Percentiles rank a stretch among this genome's conserved stretches.
Conservation (phyloP, 2,888 invertebrate genomes). For the Miltochrista miniata region DNA sequence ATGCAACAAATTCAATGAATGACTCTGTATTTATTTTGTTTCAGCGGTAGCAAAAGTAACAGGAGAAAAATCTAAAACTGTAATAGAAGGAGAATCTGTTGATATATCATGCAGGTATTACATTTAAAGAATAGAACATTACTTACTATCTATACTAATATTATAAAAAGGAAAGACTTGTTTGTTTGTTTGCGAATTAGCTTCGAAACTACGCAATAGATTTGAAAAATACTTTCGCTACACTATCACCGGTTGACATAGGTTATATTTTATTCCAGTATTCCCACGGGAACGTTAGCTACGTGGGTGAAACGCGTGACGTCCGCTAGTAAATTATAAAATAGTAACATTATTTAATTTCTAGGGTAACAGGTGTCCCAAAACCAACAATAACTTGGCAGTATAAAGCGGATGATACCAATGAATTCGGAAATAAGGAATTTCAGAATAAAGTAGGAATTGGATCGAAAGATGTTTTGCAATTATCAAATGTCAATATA, state of each 20-base stretch:
- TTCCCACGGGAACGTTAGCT: too few relatives aligned
- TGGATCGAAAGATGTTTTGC: constrained; percentile 2
- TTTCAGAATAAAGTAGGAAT: background rate
- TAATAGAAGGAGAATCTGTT: constrained; percentile 1
- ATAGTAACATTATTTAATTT: background rate
- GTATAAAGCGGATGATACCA: constrained; percentile 3
- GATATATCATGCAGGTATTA: constrained; percentile 18
- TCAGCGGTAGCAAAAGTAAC: constrained; percentile 18
- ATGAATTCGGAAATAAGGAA: too few relatives aligned
- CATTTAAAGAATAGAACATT: too few relatives aligned
- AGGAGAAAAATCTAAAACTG: constrained; percentile 6
- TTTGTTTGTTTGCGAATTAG: too few relatives aligned
- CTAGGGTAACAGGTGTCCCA: constrained; percentile 13
- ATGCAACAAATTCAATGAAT: too few relatives aligned
- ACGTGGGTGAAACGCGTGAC: too few relatives aligned
- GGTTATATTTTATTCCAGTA: too few relatives aligned
- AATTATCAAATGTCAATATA: background rate
- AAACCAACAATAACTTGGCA: constrained; percentile 21
- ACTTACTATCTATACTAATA: too few relatives aligned
- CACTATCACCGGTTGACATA: too few relatives aligned
- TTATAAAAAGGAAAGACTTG: too few relatives aligned
- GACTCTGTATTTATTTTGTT: background rate
- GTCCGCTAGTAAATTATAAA: background rate
- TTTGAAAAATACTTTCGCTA: too few relatives aligned
- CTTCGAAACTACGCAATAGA: too few relatives aligned